A percentile compares a stretch with the other conserved stretches of the same genome.
phyloP scores from a whole-genome alignment of 2,113 vertebrate species.

The Anas platyrhynchos region DNA sequence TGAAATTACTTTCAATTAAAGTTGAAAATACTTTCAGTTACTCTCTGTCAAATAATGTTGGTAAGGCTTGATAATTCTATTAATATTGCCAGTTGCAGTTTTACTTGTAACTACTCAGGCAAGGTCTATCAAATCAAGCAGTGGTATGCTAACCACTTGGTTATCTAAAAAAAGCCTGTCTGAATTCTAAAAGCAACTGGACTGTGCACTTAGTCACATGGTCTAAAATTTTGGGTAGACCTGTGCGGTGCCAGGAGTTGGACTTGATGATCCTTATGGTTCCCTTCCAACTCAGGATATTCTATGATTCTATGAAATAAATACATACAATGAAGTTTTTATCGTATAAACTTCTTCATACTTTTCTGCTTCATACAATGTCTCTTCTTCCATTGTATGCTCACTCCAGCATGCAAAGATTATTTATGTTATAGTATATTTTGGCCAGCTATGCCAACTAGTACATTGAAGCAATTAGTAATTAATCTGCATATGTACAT shows the following conservation, averaged over 20 bases:
- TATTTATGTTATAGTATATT: not conserved
- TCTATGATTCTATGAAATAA: no score
- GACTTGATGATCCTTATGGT: no score
- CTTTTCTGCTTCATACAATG: not conserved
- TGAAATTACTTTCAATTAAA: not conserved
- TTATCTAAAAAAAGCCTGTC: not conserved
- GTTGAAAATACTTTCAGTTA: not conserved
- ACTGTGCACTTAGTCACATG: no score
- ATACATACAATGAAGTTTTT: not conserved
- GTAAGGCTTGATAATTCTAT: not conserved
- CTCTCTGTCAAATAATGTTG: not conserved
- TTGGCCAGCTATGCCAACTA: not conserved
- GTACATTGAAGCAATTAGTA: not conserved
- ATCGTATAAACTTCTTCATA: not conserved
- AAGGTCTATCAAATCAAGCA: not conserved
- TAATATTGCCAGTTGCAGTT: not conserved
- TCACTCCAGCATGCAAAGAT: not conserved
- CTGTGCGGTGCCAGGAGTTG: no score
- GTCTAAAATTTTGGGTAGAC: no score
- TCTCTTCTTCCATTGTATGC: not conserved
- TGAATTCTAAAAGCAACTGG: no score
- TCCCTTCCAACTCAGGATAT: no score
- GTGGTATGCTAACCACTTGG: not conserved
- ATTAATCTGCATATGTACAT: rapidly evolving
- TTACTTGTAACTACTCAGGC: not conserved